These are phyloP conservation scores for Genyomyrus donnyi DNA, from an alignment of 2,113 vertebrate genomes.

Conservation along the genomic window DNA sequence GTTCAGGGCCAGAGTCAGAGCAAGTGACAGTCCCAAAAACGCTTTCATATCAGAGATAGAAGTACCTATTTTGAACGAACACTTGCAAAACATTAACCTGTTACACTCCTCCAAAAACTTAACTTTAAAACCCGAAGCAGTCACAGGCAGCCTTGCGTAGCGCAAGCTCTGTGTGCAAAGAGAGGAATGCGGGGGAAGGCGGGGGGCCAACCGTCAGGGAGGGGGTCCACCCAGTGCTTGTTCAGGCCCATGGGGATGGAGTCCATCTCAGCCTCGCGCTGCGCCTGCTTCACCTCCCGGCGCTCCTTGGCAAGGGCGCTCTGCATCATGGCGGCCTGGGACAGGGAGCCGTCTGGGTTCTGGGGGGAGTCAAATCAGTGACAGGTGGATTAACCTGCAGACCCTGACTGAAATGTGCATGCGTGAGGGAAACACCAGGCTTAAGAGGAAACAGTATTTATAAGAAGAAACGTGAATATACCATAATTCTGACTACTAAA, in stretches of 20 bases:
- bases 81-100: neutral
- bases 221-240: constrained; percentile 97
- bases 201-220: constrained; percentile 77
- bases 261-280: constrained; percentile 96
- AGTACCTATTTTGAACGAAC: neutral
- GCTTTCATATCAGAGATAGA: neutral
- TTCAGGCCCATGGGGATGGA: constrained; percentile 98
- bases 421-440: neutral
- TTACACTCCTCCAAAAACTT: neutral
- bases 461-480: neutral
- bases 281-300: constrained; percentile 89
- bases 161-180: neutral
- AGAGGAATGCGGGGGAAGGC: neutral
- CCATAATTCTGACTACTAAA: neutral
- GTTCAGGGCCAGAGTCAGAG: neutral
- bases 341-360: constrained; percentile 96
- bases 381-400: neutral
- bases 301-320: constrained; percentile 93
- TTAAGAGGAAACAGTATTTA: neutral
- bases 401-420: neutral
- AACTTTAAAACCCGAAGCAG: neutral
- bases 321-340: constrained; percentile 99
- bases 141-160: neutral
- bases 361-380: constrained; percentile 34
- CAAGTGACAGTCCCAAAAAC: neutral